Evolutionary conservation across 1,140 invertebrate species (phyloP), one percentile per base, ranked within the genome.

Genomic region (Heliconius himera): DNA sequence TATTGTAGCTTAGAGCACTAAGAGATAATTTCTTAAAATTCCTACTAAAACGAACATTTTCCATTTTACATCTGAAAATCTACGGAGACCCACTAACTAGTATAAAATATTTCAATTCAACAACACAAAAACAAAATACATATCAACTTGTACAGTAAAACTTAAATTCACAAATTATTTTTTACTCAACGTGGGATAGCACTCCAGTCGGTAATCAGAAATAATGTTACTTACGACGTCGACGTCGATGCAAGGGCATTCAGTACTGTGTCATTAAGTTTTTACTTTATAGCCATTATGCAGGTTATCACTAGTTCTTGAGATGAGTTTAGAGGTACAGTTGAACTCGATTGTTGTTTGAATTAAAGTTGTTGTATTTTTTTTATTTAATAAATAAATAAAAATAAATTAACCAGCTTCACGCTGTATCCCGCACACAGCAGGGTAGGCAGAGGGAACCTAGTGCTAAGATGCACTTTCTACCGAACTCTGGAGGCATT

Each of bases 81-180:
- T 13, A 41, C 41, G 11, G 11, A 46, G 3, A 46, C 9, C 41
- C 13, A 13, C 11, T 13, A n/a, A n/a, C n/a, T n/a, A 9, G 0
- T 0, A 56, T 56, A 56, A 20, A 51, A 51, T 54, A 54, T 54
- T 51, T 16, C 13, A 20, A 51, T 20, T 54, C 6, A n/a, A 54
- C 8, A 8, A 54, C 20, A 54, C 1, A 60, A 26, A 66, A 22
- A 66, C 3, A 66, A 26, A 26, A 16, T 5, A 66, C 13, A 6
- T 5, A 66, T 1, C 3, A 29, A 66, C 26, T 5, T 26, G 60
- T 66, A 18, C 60, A 16, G 9, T 66, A 66, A 26, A 29, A 66
- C 60, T 66, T 13, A 72, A 72, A 72, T 20, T 72, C 33, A n/a
- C 70, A 38, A 71, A 72, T 70, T 72, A 72, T 72, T 72, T 72